These are phyloP conservation scores for Spermophilus dauricus DNA, from an alignment of 2,113 vertebrate species.

Conservation along the genomic window DNA sequence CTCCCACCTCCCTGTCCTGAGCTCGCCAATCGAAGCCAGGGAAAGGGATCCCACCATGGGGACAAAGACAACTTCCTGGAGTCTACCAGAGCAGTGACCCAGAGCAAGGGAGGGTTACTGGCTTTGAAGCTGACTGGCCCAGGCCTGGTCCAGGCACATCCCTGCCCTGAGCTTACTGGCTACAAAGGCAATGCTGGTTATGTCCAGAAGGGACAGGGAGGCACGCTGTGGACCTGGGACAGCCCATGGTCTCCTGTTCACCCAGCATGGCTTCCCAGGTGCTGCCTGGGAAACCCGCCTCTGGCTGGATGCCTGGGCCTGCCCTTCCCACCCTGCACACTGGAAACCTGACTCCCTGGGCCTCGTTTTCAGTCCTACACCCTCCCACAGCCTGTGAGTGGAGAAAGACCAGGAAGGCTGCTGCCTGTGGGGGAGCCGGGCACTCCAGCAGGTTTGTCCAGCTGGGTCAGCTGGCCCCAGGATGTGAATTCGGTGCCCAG, in stretches of 20 bases:
- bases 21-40: neutral
- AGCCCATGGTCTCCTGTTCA: accelerated
- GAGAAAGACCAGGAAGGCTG: neutral
- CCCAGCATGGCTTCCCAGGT: neutral
- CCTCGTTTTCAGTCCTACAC: neutral
- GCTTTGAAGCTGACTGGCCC: neutral
- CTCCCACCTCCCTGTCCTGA: neutral
- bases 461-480: neutral
- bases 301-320: neutral
- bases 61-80: neutral
- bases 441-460: neutral
- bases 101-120: neutral
- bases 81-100: neutral
- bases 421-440: accelerated
- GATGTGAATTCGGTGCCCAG: neutral
- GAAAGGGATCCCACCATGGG: neutral
- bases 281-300: neutral
- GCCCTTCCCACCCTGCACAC: neutral
- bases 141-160: neutral
- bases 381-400: neutral
- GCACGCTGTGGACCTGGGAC: neutral
- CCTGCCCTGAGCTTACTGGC: neutral
- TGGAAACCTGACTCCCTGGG: neutral
- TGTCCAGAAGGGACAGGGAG: neutral
- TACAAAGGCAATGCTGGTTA: neutral